These are phyloP conservation scores for Eolophus roseicapilla DNA, from an alignment of 2,113 vertebrate genomes.

Conservation along the genomic window DNA sequence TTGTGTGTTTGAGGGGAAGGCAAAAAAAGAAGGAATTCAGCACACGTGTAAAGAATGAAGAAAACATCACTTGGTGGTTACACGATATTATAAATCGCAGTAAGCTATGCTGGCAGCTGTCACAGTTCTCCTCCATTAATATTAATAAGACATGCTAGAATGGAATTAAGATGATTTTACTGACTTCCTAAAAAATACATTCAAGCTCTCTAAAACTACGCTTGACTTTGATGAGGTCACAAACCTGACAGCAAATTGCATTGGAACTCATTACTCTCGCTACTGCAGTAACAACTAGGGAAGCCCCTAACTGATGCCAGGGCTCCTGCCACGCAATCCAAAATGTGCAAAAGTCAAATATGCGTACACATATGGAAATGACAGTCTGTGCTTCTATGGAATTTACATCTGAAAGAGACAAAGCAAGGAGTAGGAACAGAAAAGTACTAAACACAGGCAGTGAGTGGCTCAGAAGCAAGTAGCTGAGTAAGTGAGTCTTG, in stretches of 20 bases:
- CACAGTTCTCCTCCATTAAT: not conserved
- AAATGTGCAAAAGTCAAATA: not conserved
- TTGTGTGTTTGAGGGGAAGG: not conserved
- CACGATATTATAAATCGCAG: not conserved
- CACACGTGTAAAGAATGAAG: not conserved
- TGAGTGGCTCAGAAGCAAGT: not conserved
- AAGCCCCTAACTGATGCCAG: not conserved
- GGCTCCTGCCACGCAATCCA: not conserved
- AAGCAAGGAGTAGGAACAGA: not conserved
- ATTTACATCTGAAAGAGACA: not conserved
- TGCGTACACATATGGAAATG: rapidly evolving
- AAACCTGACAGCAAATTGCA: not conserved
- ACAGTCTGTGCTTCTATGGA: not conserved
- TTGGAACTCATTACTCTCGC: not conserved
- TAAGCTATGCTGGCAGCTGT: not conserved
- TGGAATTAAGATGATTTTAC: not conserved
- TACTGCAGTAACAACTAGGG: not conserved
- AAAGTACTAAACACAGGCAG: not conserved
- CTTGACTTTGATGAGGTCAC: not conserved
- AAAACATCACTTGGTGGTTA: not conserved
- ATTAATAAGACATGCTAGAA: not conserved
- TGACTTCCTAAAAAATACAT: not conserved
- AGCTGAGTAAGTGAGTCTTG: not conserved
- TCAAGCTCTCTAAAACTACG: not conserved
- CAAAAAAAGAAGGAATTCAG: not conserved